phyloP scores from a whole-genome alignment of 2,888 invertebrate species.

The Stegophylla sp. region DNA sequence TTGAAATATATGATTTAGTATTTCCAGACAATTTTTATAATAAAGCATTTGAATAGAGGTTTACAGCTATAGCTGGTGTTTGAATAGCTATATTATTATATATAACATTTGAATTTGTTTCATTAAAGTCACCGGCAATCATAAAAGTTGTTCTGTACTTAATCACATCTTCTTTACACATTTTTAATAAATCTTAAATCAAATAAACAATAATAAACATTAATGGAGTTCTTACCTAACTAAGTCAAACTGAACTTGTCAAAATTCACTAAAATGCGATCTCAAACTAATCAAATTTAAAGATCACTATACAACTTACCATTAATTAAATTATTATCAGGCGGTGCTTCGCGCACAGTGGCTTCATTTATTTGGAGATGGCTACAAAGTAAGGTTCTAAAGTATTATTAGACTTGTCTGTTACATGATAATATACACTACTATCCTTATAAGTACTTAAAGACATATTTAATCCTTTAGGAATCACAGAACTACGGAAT shows the following conservation, averaged over 20 bases:
- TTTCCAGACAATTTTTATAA: constrained; percentile 44
- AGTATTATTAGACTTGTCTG: constrained; percentile 22
- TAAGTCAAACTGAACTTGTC: no score
- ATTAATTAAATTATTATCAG: constrained; percentile 33
- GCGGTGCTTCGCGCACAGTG: constrained; percentile 20
- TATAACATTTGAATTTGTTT: constrained; percentile 65
- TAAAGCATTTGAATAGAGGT: constrained; percentile 63
- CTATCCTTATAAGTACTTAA: constrained; percentile 37
- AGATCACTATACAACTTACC: constrained; percentile 8
- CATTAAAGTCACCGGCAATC: constrained; percentile 62
- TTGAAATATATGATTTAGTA: constrained; percentile 27
- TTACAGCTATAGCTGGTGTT: constrained; percentile 68
- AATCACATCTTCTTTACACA: constrained; percentile 64
- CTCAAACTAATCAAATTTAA: no score
- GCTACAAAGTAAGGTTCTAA: constrained; percentile 19
- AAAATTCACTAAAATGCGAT: no score
- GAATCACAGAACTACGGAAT: background rate
- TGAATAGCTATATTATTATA: constrained; percentile 69
- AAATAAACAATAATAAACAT: no score
- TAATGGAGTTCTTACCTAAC: no score
- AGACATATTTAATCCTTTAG: constrained; percentile 9
- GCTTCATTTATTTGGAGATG: constrained; percentile 33
- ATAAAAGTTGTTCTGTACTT: constrained; percentile 64
- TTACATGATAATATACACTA: constrained; percentile 34
- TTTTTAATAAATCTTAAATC: constrained; percentile 66